Percentiles rank a stretch among this genome's conserved stretches.
These are phyloP conservation scores for Saccopteryx leptura DNA, from an alignment of 2,113 vertebrate species.

Conservation along the genomic window DNA sequence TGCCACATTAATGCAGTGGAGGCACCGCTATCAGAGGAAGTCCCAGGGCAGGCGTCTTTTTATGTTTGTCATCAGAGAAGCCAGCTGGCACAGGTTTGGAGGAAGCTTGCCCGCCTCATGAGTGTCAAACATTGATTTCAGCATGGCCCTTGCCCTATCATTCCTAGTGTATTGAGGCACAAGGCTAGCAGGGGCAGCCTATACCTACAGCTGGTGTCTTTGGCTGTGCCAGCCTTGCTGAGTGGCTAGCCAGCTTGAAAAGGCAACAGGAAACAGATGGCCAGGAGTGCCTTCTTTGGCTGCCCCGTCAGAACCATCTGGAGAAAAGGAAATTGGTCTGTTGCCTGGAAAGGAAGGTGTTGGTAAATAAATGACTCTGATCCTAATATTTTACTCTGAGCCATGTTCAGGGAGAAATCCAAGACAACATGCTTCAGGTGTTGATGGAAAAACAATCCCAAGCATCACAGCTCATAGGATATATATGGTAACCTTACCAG, in stretches of 20 bases:
- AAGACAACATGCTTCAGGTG: background rate
- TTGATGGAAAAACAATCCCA: background rate
- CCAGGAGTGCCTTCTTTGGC: constrained; percentile 61
- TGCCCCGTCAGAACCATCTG: constrained; percentile 77
- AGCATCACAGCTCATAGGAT: background rate
- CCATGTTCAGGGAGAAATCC: background rate
- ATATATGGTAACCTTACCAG: background rate
- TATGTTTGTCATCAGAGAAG: constrained; percentile 1
- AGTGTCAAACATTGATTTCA: constrained; percentile 53
- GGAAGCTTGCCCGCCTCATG: background rate
- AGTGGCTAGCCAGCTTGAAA: constrained; percentile 63
- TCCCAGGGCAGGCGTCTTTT: background rate
- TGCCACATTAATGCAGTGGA: background rate
- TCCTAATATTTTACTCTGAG: background rate
- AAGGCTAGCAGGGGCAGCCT: constrained; percentile 18
- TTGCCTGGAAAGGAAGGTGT: constrained; percentile 69
- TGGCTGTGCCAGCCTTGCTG: constrained; percentile 37
- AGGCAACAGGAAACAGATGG: constrained; percentile 80
- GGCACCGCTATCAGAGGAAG: background rate
- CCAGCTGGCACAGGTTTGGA: background rate
- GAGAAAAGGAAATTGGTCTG: constrained; percentile 72
- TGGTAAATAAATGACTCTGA: constrained; percentile 51
- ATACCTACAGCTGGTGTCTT: constrained; percentile 49
- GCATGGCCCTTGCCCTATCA: background rate
- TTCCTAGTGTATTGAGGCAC: background rate